phyloP scores from a whole-genome alignment of 2,797 vertebrate species.

The Coendou prehensilis region DNA sequence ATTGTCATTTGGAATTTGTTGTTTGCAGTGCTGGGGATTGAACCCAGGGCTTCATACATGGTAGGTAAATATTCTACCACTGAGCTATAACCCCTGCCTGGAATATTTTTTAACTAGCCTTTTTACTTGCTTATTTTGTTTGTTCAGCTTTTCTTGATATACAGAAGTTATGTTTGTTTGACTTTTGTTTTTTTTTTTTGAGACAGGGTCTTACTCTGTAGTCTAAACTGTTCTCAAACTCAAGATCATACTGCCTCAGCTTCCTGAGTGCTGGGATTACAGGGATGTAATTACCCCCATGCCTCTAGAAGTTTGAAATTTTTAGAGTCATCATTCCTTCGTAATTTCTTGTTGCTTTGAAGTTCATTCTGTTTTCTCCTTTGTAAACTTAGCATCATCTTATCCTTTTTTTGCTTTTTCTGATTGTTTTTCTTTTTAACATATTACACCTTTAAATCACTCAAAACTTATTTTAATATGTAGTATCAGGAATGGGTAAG shows the following conservation, averaged over 20 bases:
- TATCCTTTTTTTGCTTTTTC: neutral
- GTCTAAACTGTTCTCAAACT: neutral
- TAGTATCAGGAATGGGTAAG: neutral
- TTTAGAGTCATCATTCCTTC: neutral
- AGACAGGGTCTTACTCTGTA: neutral
- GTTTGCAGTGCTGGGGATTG: neutral
- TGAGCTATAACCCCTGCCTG: neutral
- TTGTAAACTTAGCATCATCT: neutral
- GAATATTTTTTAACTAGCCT: neutral
- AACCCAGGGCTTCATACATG: neutral
- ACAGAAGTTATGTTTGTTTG: neutral
- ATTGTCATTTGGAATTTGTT: neutral
- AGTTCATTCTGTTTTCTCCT: conserved; percentile 13
- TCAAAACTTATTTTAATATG: conserved; percentile 27
- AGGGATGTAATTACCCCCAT: neutral
- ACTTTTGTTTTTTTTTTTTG: neutral
- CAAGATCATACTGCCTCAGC: neutral
- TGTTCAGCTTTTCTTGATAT: neutral
- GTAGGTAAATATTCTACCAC: neutral
- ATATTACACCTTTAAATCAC: conserved; percentile 51
- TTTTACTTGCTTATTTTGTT: conserved; percentile 31
- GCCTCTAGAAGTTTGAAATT: conserved; percentile 6
- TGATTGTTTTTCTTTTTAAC: neutral
- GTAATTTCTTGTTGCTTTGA: conserved; percentile 29
- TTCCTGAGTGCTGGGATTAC: neutral